Percentiles rank a stretch among this genome's conserved stretches.
phyloP scores from a whole-genome alignment of 2,113 vertebrate genomes.

The Rhizomys pruinosus region DNA sequence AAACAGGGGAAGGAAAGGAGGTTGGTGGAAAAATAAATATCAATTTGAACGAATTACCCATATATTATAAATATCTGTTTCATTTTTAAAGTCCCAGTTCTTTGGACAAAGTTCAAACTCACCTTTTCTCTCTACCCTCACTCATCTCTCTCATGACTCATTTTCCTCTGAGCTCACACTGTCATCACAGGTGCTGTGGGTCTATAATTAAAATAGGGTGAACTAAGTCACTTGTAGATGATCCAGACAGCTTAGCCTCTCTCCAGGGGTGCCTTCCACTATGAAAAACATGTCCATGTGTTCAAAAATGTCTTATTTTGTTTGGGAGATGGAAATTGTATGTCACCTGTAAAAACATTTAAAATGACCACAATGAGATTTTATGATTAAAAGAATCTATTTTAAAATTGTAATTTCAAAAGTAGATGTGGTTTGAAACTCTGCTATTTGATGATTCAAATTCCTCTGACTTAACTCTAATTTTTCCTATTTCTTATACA shows the following conservation, averaged over 20 bases:
- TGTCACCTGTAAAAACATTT: not conserved
- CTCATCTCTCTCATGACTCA: not conserved
- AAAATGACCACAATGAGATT: not conserved
- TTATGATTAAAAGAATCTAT: not conserved
- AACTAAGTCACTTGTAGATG: not conserved
- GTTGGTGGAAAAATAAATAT: not conserved
- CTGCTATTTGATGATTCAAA: not conserved
- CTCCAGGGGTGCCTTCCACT: not conserved
- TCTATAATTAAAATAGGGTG: constrained; percentile 38
- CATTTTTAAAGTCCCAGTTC: not conserved
- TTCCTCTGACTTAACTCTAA: not conserved
- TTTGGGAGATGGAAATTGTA: not conserved
- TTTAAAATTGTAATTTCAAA: constrained; percentile 40
- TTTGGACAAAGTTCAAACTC: not conserved
- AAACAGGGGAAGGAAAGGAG: not conserved
- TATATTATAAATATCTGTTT: not conserved
- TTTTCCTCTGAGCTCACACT: not conserved
- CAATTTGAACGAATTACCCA: not conserved
- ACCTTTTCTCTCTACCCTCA: not conserved
- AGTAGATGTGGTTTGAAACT: not conserved
- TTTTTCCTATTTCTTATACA: not conserved
- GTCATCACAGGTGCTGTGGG: not conserved
- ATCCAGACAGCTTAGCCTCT: not conserved
- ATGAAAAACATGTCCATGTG: not conserved
- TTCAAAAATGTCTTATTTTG: not conserved